These are phyloP conservation scores for Nematostella vectensis DNA, from an alignment of 92 coral and sea anemone genomes.

Conservation along the genomic window DNA sequence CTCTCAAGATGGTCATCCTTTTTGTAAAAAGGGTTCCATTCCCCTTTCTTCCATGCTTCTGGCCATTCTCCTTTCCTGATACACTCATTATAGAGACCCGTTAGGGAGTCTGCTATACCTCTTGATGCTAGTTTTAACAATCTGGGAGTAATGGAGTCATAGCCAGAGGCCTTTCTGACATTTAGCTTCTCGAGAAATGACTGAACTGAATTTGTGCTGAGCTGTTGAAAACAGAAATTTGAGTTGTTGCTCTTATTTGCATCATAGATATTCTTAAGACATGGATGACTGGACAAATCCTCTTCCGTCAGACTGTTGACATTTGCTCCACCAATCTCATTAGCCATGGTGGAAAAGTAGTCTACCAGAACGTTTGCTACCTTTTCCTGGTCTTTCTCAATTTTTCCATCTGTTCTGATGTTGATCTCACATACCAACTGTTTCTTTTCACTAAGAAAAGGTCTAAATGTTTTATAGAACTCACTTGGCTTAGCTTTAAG, in stretches of 20 bases:
- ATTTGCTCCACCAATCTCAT: slow-evolving; percentile 43
- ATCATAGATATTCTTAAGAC: slow-evolving; percentile 13
- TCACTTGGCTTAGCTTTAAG: slow-evolving; percentile 6
- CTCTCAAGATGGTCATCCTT: slow-evolving; percentile 27
- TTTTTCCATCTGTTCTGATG: slow-evolving; percentile 3
- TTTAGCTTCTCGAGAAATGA: slow-evolving; percentile 15
- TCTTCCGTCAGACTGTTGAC: slow-evolving; percentile 21
- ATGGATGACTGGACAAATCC: slow-evolving; percentile 35
- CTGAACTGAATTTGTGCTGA: slow-evolving; percentile 7
- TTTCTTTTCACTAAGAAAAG: slow-evolving; percentile 3
- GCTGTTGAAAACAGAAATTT: slow-evolving; percentile 15
- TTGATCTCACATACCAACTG: not conserved
- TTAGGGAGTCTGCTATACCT: slow-evolving; percentile 33
- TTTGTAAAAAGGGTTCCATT: slow-evolving; percentile 48
- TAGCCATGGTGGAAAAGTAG: slow-evolving; percentile 36
- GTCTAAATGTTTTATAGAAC: slow-evolving; percentile 2
- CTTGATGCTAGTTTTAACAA: slow-evolving; percentile 26
- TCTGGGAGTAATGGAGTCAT: slow-evolving; percentile 37
- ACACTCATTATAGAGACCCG: slow-evolving; percentile 18
- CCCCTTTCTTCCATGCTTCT: slow-evolving; percentile 52
- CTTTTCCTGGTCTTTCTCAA: slow-evolving; percentile 34
- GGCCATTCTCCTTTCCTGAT: slow-evolving; percentile 20
- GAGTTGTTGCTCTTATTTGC: slow-evolving; percentile 13
- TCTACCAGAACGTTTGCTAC: slow-evolving; percentile 34
- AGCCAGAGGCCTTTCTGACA: slow-evolving; percentile 40